phyloP scores from a whole-genome alignment of 2,888 invertebrate genomes.

The Neuroscelio doddi region DNA sequence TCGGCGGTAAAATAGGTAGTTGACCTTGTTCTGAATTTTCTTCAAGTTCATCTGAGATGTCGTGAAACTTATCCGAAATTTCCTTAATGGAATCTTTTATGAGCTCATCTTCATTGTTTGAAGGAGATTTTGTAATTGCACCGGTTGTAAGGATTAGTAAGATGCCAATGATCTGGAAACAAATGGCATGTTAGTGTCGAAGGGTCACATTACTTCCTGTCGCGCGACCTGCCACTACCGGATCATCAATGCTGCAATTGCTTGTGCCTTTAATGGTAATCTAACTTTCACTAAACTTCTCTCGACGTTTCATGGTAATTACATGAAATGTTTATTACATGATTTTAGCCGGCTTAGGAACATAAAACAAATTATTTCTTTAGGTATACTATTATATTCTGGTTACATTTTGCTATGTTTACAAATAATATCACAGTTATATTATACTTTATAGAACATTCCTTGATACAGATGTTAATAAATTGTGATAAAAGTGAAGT shows the following conservation, averaged over 20 bases:
- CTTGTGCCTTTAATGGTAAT: constrained; percentile 47
- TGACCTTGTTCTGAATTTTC: constrained; percentile 38
- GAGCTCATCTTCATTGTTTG: constrained; percentile 25
- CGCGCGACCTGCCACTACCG: background rate
- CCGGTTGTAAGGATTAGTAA: constrained; percentile 51
- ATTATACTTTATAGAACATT: constrained; percentile 6
- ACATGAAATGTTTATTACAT: constrained; percentile 32
- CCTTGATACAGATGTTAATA: constrained; percentile 20
- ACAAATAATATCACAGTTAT: constrained; percentile 5
- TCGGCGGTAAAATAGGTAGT: constrained; percentile 64
- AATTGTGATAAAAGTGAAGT: constrained; percentile 25
- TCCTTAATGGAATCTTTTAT: constrained; percentile 8
- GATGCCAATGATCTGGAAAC: constrained; percentile 59
- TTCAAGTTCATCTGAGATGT: constrained; percentile 28
- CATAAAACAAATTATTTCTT: background rate
- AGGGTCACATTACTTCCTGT: constrained; percentile 33
- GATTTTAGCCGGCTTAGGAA: constrained; percentile 30
- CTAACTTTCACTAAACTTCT: constrained; percentile 61
- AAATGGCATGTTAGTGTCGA: constrained; percentile 25
- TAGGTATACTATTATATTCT: background rate
- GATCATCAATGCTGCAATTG: background rate
- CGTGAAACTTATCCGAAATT: constrained; percentile 12
- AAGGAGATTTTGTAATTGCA: constrained; percentile 25
- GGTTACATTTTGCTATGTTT: background rate
- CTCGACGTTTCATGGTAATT: constrained; percentile 38